These are phyloP conservation scores for Tipula vernalis DNA, from an alignment of 2,888 invertebrate genomes.

Conservation along the genomic window DNA sequence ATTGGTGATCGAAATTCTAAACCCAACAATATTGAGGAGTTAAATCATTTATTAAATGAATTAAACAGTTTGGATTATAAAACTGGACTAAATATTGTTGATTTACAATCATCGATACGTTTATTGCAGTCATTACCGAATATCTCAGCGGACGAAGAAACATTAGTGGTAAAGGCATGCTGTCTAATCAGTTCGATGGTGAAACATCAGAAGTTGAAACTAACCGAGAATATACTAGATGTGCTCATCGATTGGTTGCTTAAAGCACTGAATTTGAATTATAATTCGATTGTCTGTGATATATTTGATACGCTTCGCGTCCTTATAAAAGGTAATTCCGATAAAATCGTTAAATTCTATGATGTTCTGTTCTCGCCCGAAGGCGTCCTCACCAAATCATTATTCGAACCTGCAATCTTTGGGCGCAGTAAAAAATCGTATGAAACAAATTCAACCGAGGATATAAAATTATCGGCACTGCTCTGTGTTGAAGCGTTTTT, in stretches of 20 bases:
- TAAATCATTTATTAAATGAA: slow-evolving; percentile 45
- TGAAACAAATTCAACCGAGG: slow-evolving; percentile 19
- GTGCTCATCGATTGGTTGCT: slow-evolving; percentile 38
- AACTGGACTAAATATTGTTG: slow-evolving; percentile 23
- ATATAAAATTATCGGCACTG: slow-evolving; percentile 19
- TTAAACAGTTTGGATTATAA: slow-evolving; percentile 50
- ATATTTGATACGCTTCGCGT: slow-evolving; percentile 19
- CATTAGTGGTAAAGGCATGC: slow-evolving; percentile 44
- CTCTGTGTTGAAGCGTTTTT: slow-evolving; percentile 20
- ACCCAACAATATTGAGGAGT: slow-evolving; percentile 37
- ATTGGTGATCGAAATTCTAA: slow-evolving; percentile 19
- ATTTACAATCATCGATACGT: slow-evolving; percentile 18
- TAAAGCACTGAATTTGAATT: slow-evolving; percentile 31
- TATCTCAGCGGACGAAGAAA: slow-evolving; percentile 37
- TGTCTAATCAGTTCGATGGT: slow-evolving; percentile 43
- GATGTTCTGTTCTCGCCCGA: slow-evolving; percentile 18
- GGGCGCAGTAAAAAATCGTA: slow-evolving; percentile 14
- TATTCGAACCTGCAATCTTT: slow-evolving; percentile 12
- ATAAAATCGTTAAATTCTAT: slow-evolving; percentile 17
- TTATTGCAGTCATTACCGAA: slow-evolving; percentile 20
- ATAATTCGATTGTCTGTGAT: slow-evolving; percentile 19
- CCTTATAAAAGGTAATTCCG: slow-evolving; percentile 18
- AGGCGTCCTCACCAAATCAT: slow-evolving; percentile 17
- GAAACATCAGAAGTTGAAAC: slow-evolving; percentile 40
- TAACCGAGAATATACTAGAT: slow-evolving; percentile 28